Conservation (phyloP, 2,797 vertebrate genomes). For the Mus minutoides region DNA sequence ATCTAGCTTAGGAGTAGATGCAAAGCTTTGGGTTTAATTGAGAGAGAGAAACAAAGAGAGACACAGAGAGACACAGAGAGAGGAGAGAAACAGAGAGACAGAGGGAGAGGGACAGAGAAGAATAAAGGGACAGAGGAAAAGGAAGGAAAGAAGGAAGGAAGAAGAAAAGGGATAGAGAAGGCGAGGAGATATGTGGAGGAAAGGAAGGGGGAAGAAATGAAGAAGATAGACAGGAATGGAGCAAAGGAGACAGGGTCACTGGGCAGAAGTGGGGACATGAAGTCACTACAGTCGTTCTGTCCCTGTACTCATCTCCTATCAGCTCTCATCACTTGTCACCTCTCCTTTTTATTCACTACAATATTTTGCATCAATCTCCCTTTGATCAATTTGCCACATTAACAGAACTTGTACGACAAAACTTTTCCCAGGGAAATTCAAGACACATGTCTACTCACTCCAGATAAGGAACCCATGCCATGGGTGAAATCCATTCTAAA, state of each 20-base stretch:
- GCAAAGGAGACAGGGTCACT: fast-evolving
- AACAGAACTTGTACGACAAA: neutral
- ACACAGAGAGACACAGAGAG: too few relatives aligned
- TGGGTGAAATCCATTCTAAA: neutral
- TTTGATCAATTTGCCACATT: conserved; percentile 59
- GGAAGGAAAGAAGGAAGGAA: too few relatives aligned
- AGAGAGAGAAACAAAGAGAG: fast-evolving
- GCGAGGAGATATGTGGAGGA: fast-evolving
- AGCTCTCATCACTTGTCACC: neutral
- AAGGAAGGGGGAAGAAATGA: fast-evolving
- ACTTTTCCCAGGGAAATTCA: neutral
- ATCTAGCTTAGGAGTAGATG: neutral
- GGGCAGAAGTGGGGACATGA: neutral
- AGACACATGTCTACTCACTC: neutral
- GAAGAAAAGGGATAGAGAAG: neutral
- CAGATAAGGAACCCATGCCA: neutral
- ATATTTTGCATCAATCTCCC: neutral
- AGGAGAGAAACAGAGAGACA: neutral
- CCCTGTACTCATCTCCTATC: neutral
- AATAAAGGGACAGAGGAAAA: fast-evolving
- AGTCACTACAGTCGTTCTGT: neutral
- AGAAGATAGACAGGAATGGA: too few relatives aligned
- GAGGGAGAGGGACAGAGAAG: neutral
- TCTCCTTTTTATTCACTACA: neutral
- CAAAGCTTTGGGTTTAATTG: neutral